A percentile compares a stretch with the other conserved stretches of the same genome.
These are phyloP conservation scores for Solea senegalensis DNA, from an alignment of 2,113 vertebrate genomes.

Conservation along the genomic window DNA sequence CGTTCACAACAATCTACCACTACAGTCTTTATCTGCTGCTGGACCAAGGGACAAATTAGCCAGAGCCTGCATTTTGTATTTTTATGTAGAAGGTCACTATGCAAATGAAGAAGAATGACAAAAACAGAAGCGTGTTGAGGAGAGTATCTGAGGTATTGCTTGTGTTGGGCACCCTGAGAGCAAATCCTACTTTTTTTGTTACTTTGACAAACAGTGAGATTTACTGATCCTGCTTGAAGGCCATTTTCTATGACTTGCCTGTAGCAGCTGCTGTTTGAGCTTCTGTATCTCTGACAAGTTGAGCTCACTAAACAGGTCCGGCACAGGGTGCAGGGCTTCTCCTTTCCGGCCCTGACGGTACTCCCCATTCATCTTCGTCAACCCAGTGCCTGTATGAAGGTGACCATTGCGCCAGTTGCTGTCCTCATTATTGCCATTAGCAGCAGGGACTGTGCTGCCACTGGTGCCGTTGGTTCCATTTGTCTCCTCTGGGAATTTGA, in stretches of 20 bases:
- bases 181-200: too few relatives aligned
- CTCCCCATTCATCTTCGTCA: slow-evolving; percentile 87
- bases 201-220: not conserved
- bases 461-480: slow-evolving; percentile 80
- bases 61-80: too few relatives aligned
- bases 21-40: not conserved
- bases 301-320: slow-evolving; percentile 97
- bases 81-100: too few relatives aligned
- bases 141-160: too few relatives aligned
- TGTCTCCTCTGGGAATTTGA: slow-evolving; percentile 89
- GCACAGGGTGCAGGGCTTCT: slow-evolving; percentile 88
- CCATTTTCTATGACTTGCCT: slow-evolving; percentile 80
- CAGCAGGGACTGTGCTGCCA: slow-evolving; percentile 52
- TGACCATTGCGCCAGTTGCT: slow-evolving; percentile 84
- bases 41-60: not conserved
- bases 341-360: slow-evolving; percentile 87
- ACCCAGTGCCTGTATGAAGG: slow-evolving; percentile 79
- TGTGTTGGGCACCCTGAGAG: too few relatives aligned
- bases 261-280: slow-evolving; percentile 95
- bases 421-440: slow-evolving; percentile 87
- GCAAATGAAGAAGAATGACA: too few relatives aligned
- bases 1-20: slow-evolving; percentile 1
- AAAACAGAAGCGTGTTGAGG: too few relatives aligned
- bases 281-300: slow-evolving; percentile 99
- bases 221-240: not conserved